These are phyloP conservation scores for Graphium colonna DNA, from an alignment of 2,888 invertebrate species.

Conservation along the genomic window DNA sequence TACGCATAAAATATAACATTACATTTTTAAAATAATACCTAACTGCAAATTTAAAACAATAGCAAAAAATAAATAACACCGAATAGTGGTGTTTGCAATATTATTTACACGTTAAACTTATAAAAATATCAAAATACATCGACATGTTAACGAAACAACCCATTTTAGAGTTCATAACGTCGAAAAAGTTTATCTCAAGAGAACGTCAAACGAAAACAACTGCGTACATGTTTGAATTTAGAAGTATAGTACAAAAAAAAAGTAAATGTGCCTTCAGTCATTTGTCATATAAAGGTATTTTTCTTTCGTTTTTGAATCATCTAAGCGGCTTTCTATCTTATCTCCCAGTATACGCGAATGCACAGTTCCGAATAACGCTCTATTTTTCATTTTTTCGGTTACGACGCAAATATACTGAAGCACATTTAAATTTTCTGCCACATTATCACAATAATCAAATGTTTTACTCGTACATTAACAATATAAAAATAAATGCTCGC, in stretches of 20 bases:
- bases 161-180: not conserved
- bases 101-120: not conserved
- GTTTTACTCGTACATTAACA: constrained; percentile 38
- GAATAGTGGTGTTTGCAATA: constrained; percentile 1
- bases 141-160: not conserved
- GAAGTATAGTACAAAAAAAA: too few species aligned
- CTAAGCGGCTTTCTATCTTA: too few species aligned
- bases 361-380: too few species aligned
- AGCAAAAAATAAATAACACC: constrained; percentile 17
- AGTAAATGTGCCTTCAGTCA: too few species aligned
- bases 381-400: too few species aligned
- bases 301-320: too few species aligned
- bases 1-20: constrained; percentile 37
- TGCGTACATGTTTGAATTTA: constrained; percentile 33
- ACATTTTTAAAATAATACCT: constrained; percentile 4
- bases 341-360: too few species aligned
- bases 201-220: constrained; percentile 9
- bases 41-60: constrained; percentile 15
- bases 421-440: too few species aligned
- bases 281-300: too few species aligned
- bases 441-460: constrained; percentile 33
- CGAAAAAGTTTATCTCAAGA: not conserved
- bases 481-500: constrained; percentile 78
- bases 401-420: too few species aligned
- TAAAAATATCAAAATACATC: constrained; percentile 1